Base-by-base conservation (phyloP, 2,888 invertebrate species). In the Epinotia demarniana region DNA sequence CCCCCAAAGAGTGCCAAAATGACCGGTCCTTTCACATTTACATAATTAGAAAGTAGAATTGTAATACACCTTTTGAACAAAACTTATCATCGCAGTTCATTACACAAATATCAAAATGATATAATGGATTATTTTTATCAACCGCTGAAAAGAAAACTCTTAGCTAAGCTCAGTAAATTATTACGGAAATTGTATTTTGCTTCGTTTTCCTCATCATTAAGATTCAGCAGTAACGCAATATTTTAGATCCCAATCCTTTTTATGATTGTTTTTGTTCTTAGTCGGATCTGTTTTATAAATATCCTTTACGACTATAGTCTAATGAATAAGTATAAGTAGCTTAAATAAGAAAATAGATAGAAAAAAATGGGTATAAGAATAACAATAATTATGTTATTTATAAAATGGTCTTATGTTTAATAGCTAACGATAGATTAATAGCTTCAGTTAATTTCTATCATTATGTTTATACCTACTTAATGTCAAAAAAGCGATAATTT, bases 211-310 rank as follows among this genome's bases (percentile, higher is more conserved):
- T 58, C 13, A 13, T 64, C 72, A 64, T 72, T 72, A 64, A 72
- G 58, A 46, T 66, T 72, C 63, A 64, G 43, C 19, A 72, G 63
- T 64, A 49, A 58, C 57, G 64, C 64, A 64, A 64, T 64, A 72
- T 64, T 72, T 72, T 55, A 46, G 53, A 72, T 33, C 43, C 23
- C 16, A 64, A 64, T 64, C 64, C 63, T 63, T 72, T 72, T 70
- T 61, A 62, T 62, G 58, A 62, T 62, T 72, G 64, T 33, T 55
- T 16, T 71, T 72, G 55, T 58, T 63, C 71, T 63, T 64, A 58
- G 27, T 67, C 18, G 33, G 12, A 64, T 16, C 43, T 53, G 23
- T 46, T 43, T 39, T 43, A 64, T 46, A 64, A 64, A 72, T 72
- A 49, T 58, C 55, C 58, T 64, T 72, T 6, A 13, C 27, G 46